A percentile compares a stretch with the other conserved stretches of the same genome.
Evolutionary conservation across 2,797 vertebrate species (phyloP).

Genomic region (Babyrousa celebensis): DNA sequence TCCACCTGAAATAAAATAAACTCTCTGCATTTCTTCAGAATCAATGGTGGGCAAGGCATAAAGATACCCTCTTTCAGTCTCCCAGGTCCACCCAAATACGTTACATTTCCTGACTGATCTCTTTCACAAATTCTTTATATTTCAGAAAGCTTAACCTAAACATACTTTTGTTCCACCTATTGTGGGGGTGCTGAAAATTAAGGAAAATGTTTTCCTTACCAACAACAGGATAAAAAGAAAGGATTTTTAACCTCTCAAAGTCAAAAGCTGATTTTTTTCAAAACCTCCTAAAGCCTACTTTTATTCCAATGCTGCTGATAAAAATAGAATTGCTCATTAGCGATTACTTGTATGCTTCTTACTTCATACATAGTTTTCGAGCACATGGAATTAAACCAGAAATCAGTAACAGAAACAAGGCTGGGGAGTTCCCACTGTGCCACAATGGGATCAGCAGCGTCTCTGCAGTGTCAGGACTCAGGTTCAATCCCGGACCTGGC

Average conservation of each 20-base stretch:
- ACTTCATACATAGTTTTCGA: constrained; percentile 32
- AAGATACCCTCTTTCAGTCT: not conserved
- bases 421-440: not conserved
- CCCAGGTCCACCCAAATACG: not conserved
- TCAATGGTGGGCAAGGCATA: rapidly evolving
- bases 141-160: constrained; percentile 68
- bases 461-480: no score
- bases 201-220: not conserved
- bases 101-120: not conserved
- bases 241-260: constrained; percentile 29
- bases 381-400: constrained; percentile 37
- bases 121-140: constrained; percentile 33
- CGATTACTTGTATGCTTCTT: constrained; percentile 54
- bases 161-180: constrained; percentile 2
- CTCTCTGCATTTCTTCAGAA: not conserved
- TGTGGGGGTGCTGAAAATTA: constrained; percentile 27
- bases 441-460: no score
- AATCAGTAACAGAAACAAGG: constrained; percentile 28
- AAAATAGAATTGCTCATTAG: constrained; percentile 44
- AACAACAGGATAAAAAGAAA: constrained; percentile 31
- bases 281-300: constrained; percentile 2
- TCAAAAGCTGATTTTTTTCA: constrained; percentile 53
- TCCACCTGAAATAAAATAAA: constrained; percentile 93
- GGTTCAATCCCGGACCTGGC: no score
- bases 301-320: constrained; percentile 55